These are phyloP conservation scores for Ectemnius lituratus DNA, from an alignment of 2,888 invertebrate genomes.

Conservation along the genomic window DNA sequence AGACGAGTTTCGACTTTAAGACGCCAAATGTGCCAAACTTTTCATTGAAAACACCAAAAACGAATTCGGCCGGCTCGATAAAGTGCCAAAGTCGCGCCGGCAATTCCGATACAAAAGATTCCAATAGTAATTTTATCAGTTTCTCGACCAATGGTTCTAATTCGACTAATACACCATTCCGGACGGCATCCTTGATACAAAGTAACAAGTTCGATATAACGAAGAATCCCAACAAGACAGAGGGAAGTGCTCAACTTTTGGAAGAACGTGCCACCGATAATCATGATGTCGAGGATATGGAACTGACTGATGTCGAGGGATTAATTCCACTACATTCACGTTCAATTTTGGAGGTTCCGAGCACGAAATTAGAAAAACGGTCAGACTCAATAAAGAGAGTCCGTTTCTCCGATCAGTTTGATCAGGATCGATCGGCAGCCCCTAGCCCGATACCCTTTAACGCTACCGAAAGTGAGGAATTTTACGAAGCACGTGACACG, in stretches of 20 bases:
- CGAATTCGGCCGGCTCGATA: slow-evolving; percentile 27
- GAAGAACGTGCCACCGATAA: slow-evolving; percentile 21
- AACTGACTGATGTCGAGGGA: slow-evolving; percentile 38
- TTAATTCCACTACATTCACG: not conserved
- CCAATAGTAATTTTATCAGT: slow-evolving; percentile 40
- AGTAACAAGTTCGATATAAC: slow-evolving; percentile 39
- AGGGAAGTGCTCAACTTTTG: slow-evolving; percentile 16
- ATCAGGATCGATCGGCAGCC: slow-evolving; percentile 1
- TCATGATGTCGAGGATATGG: slow-evolving; percentile 33
- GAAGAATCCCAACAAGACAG: slow-evolving; percentile 30
- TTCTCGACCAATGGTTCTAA: slow-evolving; percentile 16
- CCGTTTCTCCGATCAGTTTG: slow-evolving; percentile 65
- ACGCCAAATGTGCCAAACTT: slow-evolving; percentile 56
- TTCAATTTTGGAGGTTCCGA: slow-evolving; percentile 5
- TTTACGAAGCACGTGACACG: slow-evolving; percentile 59
- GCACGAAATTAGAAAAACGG: slow-evolving; percentile 20
- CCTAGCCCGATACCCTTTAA: slow-evolving; percentile 8
- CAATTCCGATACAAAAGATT: slow-evolving; percentile 6
- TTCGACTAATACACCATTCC: slow-evolving; percentile 44
- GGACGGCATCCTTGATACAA: slow-evolving; percentile 26
- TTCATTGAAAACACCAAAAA: slow-evolving; percentile 62
- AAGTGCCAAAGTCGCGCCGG: slow-evolving; percentile 1
- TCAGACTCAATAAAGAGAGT: slow-evolving; percentile 58
- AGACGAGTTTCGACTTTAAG: slow-evolving; percentile 50
- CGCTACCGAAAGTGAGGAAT: slow-evolving; percentile 55